These are phyloP conservation scores for Eupithecia vulgata DNA, from an alignment of 2,888 invertebrate genomes.

Conservation along the genomic window DNA sequence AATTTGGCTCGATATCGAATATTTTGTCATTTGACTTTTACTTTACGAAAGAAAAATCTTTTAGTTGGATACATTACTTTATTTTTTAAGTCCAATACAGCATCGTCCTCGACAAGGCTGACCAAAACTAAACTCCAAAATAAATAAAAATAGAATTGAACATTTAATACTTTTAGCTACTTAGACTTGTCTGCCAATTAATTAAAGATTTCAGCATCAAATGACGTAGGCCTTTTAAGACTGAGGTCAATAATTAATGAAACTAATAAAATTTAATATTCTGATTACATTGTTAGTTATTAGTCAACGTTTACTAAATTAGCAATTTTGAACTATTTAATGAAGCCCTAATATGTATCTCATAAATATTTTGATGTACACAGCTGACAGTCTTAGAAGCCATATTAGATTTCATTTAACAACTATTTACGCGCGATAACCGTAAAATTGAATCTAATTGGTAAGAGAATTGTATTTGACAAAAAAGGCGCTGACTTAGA, in stretches of 20 bases:
- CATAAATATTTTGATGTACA: slow-evolving; percentile 22
- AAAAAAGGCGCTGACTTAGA: slow-evolving; percentile 26
- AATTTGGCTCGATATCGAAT: slow-evolving; percentile 29
- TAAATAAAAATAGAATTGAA: not conserved
- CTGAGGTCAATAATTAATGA: not conserved
- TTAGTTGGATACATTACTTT: not conserved
- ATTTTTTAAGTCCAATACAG: not conserved
- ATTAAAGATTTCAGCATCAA: not conserved
- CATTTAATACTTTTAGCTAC: no score
- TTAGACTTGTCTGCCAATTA: no score
- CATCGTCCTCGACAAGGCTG: not conserved
- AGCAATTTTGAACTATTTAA: slow-evolving; percentile 13
- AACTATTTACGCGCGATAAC: slow-evolving; percentile 32
- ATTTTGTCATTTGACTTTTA: slow-evolving; percentile 12
- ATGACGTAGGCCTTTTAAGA: not conserved
- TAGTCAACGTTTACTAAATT: not conserved
- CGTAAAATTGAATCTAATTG: slow-evolving; percentile 36
- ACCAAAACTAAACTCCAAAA: not conserved
- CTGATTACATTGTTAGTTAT: not conserved
- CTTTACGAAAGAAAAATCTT: not conserved
- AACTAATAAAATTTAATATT: not conserved
- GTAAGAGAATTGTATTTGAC: slow-evolving; percentile 28
- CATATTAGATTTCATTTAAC: slow-evolving; percentile 31
- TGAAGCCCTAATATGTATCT: slow-evolving; percentile 14
- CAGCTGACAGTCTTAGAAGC: slow-evolving; percentile 11